phyloP scores from a whole-genome alignment of 23 tunicate species.

The Diplosoma virens region DNA sequence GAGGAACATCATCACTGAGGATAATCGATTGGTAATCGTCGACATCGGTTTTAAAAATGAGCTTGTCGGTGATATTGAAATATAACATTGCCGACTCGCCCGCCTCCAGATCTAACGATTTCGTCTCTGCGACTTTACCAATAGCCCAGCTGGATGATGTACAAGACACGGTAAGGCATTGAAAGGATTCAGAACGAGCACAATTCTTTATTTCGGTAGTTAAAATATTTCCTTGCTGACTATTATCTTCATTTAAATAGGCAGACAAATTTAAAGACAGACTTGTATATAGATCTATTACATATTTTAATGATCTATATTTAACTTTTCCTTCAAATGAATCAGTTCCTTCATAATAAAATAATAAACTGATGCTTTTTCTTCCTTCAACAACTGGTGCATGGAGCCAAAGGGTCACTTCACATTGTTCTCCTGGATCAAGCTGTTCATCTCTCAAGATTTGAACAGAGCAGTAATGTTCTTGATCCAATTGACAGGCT shows the following conservation, averaged over 20 bases:
- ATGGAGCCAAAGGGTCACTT: conserved; percentile 38
- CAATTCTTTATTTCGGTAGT: conserved; percentile 1
- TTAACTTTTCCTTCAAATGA: background rate
- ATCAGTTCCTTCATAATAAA: conserved; percentile 40
- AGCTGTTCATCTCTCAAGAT: background rate
- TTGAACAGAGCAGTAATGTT: conserved; percentile 20
- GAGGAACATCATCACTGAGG: background rate
- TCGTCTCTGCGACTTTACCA: background rate
- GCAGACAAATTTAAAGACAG: conserved; percentile 8
- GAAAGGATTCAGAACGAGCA: background rate
- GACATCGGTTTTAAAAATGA: background rate
- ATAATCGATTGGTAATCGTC: background rate
- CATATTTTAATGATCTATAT: conserved; percentile 17
- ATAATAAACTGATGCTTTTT: conserved; percentile 8
- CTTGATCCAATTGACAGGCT: background rate
- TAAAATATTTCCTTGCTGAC: conserved; percentile 20
- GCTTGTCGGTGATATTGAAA: conserved; percentile 1
- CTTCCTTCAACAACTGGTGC: background rate
- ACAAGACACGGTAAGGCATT: background rate
- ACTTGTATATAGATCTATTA: conserved; percentile 2
- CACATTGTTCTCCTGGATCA: conserved; percentile 13
- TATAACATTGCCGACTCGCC: conserved; percentile 23
- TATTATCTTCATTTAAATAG: conserved; percentile 21
- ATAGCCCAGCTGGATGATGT: conserved; percentile 15
- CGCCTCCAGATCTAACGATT: background rate